Evolutionary conservation across 2,113 vertebrate genomes (phyloP), one percentile per base, ranked within the genome.

Genomic region (Hemichromis elongatus): DNA sequence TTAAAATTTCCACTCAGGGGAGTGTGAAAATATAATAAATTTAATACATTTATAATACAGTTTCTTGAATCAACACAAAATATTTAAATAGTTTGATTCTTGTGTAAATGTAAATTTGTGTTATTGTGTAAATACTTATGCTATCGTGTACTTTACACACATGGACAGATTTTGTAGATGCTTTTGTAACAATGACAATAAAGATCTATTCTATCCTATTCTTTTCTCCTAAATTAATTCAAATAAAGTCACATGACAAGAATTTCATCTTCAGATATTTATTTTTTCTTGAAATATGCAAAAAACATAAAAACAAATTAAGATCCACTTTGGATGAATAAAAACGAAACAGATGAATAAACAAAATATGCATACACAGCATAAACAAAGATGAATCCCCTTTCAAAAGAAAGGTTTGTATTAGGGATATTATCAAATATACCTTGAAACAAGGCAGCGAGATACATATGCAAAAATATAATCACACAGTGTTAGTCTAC

Each of bases 371-470:
- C 92, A 93, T 92, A 94, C 88, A 92, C 87, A 86, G 90, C 92
- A 94, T 92, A 91, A 85, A 84, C 21, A 81, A 89, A 66, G 86
- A 55, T 35, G 83, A 81, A 63, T 42, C 61, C 87, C 88, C 90
- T 94, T 90, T 83, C 89, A 93, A 87, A 94, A 94, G 82, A 92
- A 95, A 93, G 85, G 90, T 18, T 45, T 57, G 52, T 11, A 50
- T 82, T 89, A 28, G 80, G 18, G 53, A 61, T 80, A 66, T 70
- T 54, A 77, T 26, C 82, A 28, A 81, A 82, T 50, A 30, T 13
- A 77, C 90, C 92, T 93, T 94, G 90, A 94, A 93, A 84, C 90
- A 94, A 94, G 93, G 93, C 80, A 81, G 85, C 61, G 26, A 91
- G 24, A 78, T 21, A 42, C 35, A 63, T 53, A 68, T 63, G 61